phyloP scores from a whole-genome alignment of 2,888 invertebrate genomes.

The Thera britannica region DNA sequence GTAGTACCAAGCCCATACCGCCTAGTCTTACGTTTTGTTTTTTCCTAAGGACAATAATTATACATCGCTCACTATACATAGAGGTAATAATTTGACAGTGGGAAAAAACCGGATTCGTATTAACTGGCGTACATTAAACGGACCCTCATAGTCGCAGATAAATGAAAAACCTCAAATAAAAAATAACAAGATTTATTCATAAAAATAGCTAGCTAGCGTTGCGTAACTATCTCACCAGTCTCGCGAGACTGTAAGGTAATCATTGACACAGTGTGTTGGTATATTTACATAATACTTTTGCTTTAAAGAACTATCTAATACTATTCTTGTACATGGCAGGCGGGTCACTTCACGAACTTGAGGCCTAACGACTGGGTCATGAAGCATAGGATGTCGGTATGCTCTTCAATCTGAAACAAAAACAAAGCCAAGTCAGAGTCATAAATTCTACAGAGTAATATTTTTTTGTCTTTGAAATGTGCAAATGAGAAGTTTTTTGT shows the following conservation, averaged over 20 bases:
- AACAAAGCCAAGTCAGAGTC: no score
- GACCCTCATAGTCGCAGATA: neutral
- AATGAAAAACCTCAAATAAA: constrained; percentile 45
- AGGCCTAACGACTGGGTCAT: constrained; percentile 89
- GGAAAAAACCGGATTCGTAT: no score
- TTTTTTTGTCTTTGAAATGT: no score
- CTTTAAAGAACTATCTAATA: constrained; percentile 45
- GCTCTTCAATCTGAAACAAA: constrained; percentile 93
- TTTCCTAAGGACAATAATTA: no score
- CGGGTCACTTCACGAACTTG: constrained; percentile 77
- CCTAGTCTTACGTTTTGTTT: no score
- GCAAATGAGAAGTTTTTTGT: no score
- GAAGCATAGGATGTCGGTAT: constrained; percentile 95
- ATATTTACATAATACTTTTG: constrained; percentile 76
- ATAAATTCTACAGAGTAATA: no score
- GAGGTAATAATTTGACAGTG: no score
- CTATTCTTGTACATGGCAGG: constrained; percentile 53
- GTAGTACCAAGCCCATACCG: no score
- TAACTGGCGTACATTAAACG: no score
- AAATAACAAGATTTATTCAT: constrained; percentile 80
- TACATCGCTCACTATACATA: no score
- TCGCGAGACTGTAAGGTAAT: constrained; percentile 72
- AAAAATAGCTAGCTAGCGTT: constrained; percentile 72
- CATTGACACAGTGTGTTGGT: constrained; percentile 65
- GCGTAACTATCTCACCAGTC: constrained; percentile 80